phyloP scores from a whole-genome alignment of 2,888 invertebrate species.

The Eustalomyia histrio region DNA sequence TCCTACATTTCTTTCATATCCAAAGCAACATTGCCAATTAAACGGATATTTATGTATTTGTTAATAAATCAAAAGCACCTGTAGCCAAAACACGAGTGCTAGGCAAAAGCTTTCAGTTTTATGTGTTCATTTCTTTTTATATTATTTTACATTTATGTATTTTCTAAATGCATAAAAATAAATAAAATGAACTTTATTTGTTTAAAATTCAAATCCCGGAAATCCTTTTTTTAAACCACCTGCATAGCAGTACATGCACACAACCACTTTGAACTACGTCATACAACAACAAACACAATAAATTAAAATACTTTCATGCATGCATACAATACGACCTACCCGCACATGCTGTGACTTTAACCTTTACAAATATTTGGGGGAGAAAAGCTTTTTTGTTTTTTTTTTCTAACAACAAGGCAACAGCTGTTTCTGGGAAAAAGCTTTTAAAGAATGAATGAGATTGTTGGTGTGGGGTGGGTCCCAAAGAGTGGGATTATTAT shows the following conservation, averaged over 20 bases:
- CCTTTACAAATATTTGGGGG: slow-evolving; percentile 41
- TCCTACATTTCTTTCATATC: no score
- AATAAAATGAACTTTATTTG: slow-evolving; percentile 4
- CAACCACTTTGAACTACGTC: neutral
- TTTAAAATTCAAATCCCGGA: slow-evolving; percentile 17
- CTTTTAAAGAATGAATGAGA: slow-evolving; percentile 30
- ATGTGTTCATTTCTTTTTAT: neutral
- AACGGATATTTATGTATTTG: slow-evolving; percentile 17
- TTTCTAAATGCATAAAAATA: neutral
- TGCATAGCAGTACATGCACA: slow-evolving; percentile 3
- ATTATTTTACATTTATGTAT: no score
- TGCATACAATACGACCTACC: no score
- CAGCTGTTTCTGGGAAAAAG: slow-evolving; percentile 58
- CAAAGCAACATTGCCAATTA: slow-evolving; percentile 8
- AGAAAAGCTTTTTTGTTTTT: slow-evolving; percentile 36
- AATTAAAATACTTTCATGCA: neutral
- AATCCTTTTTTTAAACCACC: slow-evolving; percentile 18
- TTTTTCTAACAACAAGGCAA: slow-evolving; percentile 14
- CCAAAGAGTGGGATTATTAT: neutral
- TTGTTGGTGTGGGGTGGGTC: no score
- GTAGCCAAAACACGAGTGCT: slow-evolving; percentile 3
- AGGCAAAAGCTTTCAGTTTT: slow-evolving; percentile 23
- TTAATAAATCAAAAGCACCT: slow-evolving; percentile 47
- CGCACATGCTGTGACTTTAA: slow-evolving; percentile 58
- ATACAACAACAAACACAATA: slow-evolving; percentile 2